Evolutionary conservation across 2,888 invertebrate species (phyloP), one percentile per base, ranked within the genome.

Genomic region (Dorcus hopei): DNA sequence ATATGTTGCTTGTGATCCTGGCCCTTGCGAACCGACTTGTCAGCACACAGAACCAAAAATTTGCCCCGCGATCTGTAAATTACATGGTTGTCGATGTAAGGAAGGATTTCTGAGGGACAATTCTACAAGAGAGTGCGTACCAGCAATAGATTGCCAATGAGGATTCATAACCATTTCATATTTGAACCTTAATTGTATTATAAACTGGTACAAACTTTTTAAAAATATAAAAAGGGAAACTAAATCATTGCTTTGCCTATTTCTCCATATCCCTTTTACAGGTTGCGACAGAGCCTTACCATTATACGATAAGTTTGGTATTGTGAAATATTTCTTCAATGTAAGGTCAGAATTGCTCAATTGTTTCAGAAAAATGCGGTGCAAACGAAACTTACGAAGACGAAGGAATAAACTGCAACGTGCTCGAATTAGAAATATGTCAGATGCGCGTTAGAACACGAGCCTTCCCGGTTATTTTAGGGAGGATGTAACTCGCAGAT

Each of bases 391-490:
- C 56, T 1, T 49, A 58, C 11, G 41, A 45, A 42, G 58, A 56
- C 14, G 26, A 48, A 4, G 65, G 63, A 9, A 57, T 53, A 19
- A 59, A 63, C 52, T 66, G 49, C 51, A 41, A 66, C 59, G 19
- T 66, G 64, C 11, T 47, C 11, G n/a, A 63, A 63, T 51, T 57
- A 55, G 33, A 38, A 52, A 33, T 47, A 41, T 2, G 62, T 58
- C 2, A 52, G 26, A 48, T 64, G 65, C 49, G 43, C 49, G 2
- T 9, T 53, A 5, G 52, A 53, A 45, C 16, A 60, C 9, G 56
- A 58, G 53, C 50, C 16, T 51, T 33, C 55, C 54, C 39, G 64
- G 62, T 14, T 63, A 63, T 41, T 59, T 64, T 7, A 52, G 56
- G 48, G 58, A 63, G 23, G 53, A 48, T 6, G 14, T 14, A 11